Percentiles rank a stretch among this genome's conserved stretches.
These are phyloP conservation scores for Tangara arthus DNA, from an alignment of 2,797 vertebrate genomes.

Conservation along the genomic window DNA sequence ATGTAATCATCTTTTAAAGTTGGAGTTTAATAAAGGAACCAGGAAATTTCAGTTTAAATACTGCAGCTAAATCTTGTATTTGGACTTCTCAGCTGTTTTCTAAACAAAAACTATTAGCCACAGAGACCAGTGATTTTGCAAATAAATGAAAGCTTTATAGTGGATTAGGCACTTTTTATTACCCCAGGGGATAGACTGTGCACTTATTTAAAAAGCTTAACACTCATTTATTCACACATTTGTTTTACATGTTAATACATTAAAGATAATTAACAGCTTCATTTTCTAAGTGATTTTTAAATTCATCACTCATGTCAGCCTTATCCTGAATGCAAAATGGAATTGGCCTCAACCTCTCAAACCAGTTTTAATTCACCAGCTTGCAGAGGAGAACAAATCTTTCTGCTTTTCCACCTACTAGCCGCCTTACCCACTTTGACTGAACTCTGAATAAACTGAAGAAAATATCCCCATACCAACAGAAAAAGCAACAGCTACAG, in stretches of 20 bases:
- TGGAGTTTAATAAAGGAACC: not conserved
- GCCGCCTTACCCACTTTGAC: not conserved
- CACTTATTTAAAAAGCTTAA: slow-evolving; percentile 17
- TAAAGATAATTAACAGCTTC: slow-evolving; percentile 33
- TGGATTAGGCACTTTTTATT: not conserved
- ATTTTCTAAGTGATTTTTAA: slow-evolving; percentile 25
- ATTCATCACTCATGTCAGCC: not conserved
- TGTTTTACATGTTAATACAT: slow-evolving; percentile 19
- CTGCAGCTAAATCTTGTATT: not conserved
- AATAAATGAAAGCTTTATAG: slow-evolving; percentile 1
- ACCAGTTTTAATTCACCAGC: not conserved
- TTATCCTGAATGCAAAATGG: not conserved
- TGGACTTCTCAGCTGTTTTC: not conserved
- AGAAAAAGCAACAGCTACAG: not conserved
- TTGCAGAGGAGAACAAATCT: not conserved
- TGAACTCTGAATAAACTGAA: not conserved
- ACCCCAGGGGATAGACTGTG: not conserved
- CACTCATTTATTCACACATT: slow-evolving; percentile 35
- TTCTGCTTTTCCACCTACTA: not conserved
- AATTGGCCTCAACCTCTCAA: slow-evolving; percentile 9
- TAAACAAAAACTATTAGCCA: not conserved
- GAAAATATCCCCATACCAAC: not conserved
- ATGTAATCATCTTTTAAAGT: not conserved
- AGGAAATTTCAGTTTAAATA: not conserved
- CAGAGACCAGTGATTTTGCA: not conserved